Conservation (phyloP, 2,113 vertebrate genomes). For the Cariama cristata region DNA sequence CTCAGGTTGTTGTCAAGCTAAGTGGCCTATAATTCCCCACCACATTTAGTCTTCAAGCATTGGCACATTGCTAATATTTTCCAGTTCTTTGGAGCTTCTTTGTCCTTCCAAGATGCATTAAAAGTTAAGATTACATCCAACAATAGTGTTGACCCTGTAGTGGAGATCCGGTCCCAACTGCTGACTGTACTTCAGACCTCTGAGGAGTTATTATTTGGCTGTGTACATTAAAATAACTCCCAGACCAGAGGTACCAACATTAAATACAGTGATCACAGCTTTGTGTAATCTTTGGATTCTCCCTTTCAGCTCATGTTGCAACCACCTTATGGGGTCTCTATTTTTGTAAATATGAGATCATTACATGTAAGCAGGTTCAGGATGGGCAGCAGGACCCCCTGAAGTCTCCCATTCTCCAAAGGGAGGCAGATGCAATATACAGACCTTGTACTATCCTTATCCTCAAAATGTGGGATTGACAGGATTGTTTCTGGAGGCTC, state of each 20-base stretch:
- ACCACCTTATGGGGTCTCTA: background rate
- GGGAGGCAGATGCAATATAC: background rate
- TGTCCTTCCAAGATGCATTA: slow-evolving; percentile 21
- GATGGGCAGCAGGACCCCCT: background rate
- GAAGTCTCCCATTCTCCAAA: background rate
- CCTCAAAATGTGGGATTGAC: background rate
- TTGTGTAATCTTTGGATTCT: background rate
- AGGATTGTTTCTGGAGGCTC: background rate
- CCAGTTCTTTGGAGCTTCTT: background rate
- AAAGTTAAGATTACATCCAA: background rate
- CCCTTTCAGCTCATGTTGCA: background rate
- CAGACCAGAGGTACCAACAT: background rate
- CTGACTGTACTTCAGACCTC: background rate
- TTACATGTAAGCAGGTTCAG: background rate
- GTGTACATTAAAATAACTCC: background rate
- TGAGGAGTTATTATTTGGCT: background rate
- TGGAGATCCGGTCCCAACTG: background rate
- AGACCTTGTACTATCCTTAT: background rate
- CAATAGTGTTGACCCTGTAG: background rate
- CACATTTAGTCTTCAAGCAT: background rate
- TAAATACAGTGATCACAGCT: background rate
- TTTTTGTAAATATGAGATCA: background rate
- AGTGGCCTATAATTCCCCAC: background rate
- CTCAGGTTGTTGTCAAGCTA: background rate
- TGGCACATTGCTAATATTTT: background rate